Evolutionary conservation across 1,140 invertebrate species (phyloP).

Genomic region (Cherax destructor): DNA sequence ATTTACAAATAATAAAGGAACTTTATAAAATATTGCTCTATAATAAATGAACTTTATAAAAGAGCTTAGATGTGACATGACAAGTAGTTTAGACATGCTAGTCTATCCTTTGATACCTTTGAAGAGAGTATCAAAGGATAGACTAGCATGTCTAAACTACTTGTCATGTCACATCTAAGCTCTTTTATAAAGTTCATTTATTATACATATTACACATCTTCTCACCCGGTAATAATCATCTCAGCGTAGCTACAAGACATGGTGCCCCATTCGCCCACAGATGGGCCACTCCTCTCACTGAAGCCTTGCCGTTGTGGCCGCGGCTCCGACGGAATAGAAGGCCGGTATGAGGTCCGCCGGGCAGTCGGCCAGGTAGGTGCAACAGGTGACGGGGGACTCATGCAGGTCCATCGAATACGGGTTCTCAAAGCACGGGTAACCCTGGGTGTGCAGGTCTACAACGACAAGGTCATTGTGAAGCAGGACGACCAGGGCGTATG

Average conservation of each 20-base stretch:
- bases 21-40: too few relatives aligned
- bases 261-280: constrained; percentile 91
- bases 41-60: too few relatives aligned
- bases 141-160: too few relatives aligned
- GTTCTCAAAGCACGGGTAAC: constrained; percentile 99
- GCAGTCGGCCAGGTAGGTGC: constrained; percentile 97
- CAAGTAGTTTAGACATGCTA: too few relatives aligned
- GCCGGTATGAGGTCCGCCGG: constrained; percentile 97
- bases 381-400: constrained; percentile 84
- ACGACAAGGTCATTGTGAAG: constrained; percentile 98
- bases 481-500: constrained; percentile 97
- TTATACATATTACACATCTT: constrained; percentile 28
- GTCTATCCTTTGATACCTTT: too few relatives aligned
- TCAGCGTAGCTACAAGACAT: constrained; percentile 96
- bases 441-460: constrained; percentile 94
- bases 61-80: too few relatives aligned
- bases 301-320: constrained; percentile 86
- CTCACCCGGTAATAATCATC: constrained; percentile 95
- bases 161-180: too few relatives aligned
- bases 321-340: constrained; percentile 92
- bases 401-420: constrained; percentile 97
- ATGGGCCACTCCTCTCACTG: constrained; percentile 97
- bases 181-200: too few relatives aligned
- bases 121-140: too few relatives aligned
- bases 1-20: too few relatives aligned